Evolutionary conservation across 2,797 vertebrate species (phyloP).

Genomic region (Arrhamphus sclerolepis): DNA sequence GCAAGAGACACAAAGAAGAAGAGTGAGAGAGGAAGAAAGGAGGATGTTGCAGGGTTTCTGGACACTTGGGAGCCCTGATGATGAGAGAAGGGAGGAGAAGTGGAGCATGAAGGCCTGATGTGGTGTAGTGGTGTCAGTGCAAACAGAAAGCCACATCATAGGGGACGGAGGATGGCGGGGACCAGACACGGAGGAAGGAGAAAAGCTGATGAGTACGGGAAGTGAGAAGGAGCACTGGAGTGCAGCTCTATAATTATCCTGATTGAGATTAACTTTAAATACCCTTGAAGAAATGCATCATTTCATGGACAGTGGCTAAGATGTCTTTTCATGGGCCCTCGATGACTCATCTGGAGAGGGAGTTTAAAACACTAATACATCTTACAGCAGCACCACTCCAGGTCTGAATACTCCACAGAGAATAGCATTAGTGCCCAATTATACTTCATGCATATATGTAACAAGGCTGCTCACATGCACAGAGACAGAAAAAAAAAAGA

Average conservation of each 20-base stretch:
- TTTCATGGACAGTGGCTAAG: conserved; percentile 64
- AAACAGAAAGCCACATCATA: conserved; percentile 54
- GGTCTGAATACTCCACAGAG: conserved; percentile 59
- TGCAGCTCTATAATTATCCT: conserved; percentile 75
- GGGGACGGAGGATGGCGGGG: conserved; percentile 34
- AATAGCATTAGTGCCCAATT: conserved; percentile 59
- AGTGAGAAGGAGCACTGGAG: conserved; percentile 60
- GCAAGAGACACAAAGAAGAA: conserved; percentile 58
- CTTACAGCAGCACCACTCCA: conserved; percentile 50
- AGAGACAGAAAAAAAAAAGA: conserved; percentile 22
- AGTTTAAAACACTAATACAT: conserved; percentile 60
- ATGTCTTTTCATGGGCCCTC: conserved; percentile 40
- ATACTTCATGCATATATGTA: conserved; percentile 35
- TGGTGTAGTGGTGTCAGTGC: conserved; percentile 36
- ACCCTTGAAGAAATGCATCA: conserved; percentile 72
- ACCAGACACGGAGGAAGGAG: conserved; percentile 35
- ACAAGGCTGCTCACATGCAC: conserved; percentile 20
- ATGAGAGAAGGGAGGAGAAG: conserved; percentile 42
- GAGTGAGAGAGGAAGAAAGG: conserved; percentile 20
- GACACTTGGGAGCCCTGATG: conserved; percentile 36
- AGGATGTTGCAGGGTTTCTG: conserved; percentile 10
- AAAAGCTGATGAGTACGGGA: conserved; percentile 45
- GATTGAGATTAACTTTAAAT: conserved; percentile 84
- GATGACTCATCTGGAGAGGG: conserved; percentile 70
- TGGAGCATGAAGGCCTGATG: conserved; percentile 56